Conservation (phyloP, 2,113 vertebrate genomes). For the Thalassarche chlororhynchos region DNA sequence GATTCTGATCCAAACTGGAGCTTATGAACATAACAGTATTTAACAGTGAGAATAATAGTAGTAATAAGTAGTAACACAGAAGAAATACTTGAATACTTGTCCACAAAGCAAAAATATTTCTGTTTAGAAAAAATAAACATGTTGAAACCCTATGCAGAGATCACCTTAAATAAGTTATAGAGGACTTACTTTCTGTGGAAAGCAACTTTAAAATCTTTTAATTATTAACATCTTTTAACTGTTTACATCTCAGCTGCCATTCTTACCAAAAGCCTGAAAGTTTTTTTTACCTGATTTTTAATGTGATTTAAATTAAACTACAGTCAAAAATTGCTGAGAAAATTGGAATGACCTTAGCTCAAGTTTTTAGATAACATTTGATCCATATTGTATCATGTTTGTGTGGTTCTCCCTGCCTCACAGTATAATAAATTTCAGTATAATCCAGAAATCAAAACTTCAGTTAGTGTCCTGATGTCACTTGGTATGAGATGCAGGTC, state of each 20-base stretch:
- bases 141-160: not conserved
- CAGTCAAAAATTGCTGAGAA: not conserved
- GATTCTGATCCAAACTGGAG: not conserved
- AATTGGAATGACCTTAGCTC: not conserved
- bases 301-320: not conserved
- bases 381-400: not conserved
- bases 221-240: not conserved
- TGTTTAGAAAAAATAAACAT: not conserved
- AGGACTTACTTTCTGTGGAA: not conserved
- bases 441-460: not conserved
- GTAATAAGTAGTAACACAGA: not conserved
- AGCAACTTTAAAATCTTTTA: not conserved
- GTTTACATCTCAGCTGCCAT: not conserved
- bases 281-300: not conserved
- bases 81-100: not conserved
- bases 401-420: not conserved
- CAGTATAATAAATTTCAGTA: not conserved
- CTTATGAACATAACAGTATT: not conserved
- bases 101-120: not conserved
- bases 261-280: not conserved
- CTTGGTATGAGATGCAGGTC: not conserved
- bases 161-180: not conserved
- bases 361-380: not conserved
- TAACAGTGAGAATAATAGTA: not conserved
- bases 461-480: not conserved